These are phyloP conservation scores for Drosophila murphyi DNA, from an alignment of 1,140 invertebrate genomes.

Conservation along the genomic window DNA sequence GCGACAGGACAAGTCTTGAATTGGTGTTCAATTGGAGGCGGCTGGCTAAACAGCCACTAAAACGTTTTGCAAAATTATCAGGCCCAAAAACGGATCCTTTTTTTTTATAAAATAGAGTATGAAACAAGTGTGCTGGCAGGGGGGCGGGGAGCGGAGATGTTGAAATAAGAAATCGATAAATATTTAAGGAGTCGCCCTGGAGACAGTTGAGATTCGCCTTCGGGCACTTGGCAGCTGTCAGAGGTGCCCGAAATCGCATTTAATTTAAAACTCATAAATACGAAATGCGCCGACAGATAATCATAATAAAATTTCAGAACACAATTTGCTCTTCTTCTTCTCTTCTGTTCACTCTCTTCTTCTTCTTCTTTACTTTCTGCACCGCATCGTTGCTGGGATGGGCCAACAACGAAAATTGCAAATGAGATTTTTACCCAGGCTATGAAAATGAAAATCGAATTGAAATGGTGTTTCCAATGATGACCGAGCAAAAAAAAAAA, in stretches of 20 bases:
- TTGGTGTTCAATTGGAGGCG: conserved; percentile 61
- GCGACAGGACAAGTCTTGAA: conserved; percentile 43
- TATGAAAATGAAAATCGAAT: conserved; percentile 48
- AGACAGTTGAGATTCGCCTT: conserved; percentile 35
- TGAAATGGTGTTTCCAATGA: conserved; percentile 25
- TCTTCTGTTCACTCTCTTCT: neutral
- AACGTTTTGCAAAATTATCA: conserved; percentile 76
- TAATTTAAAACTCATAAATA: conserved; percentile 82
- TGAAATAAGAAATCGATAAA: conserved; percentile 69
- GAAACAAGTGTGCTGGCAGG: neutral
- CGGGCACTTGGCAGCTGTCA: conserved; percentile 13
- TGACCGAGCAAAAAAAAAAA: conserved; percentile 5
- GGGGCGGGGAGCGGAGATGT: neutral
- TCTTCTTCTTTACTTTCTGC: neutral
- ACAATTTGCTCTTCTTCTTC: conserved; percentile 20
- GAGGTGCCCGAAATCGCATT: conserved; percentile 68
- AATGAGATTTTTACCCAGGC: conserved; percentile 48
- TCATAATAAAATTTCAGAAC: conserved; percentile 66
- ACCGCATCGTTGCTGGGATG: neutral
- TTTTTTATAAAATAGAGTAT: conserved; percentile 40
- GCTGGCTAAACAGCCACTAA: conserved; percentile 57
- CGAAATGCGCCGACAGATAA: conserved; percentile 65
- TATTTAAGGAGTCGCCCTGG: conserved; percentile 65
- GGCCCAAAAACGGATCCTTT: conserved; percentile 47
- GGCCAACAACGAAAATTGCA: conserved; percentile 47